Evolutionary conservation across 2,113 vertebrate genomes (phyloP), one percentile per base, ranked within the genome.

Genomic region (Puma concolor): DNA sequence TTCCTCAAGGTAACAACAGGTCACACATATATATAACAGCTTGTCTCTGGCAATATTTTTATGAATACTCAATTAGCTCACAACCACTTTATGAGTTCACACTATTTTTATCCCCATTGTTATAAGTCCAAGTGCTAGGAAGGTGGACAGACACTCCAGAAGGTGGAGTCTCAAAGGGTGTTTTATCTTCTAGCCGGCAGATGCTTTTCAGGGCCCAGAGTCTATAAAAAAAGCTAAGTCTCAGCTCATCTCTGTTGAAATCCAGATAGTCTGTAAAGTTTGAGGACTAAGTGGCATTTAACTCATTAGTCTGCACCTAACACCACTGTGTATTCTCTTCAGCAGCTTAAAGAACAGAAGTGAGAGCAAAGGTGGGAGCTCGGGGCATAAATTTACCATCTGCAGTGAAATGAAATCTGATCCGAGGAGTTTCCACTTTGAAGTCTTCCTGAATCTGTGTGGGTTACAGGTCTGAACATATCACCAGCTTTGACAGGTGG

Each of bases 361-460:
- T 98, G 63, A 97, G 97, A 96, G 95, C 96, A 98, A 98, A 99
- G 97, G 97, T 98, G 98, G 98, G 52, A 2, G 97, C 95, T 97
- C 94, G 50, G 96, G 98, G 98, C 98, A 98, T 98, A 98, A 98
- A 99, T 98, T 97, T 97, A 93, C 98, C 96, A 96, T 98, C 97
- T 98, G 97, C 84, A 80, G 96, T 72, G 95, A 98, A 98, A 98
- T 97, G 98, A 98, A 99, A 99, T 96, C 94, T 87, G 97, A 99
- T 97, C 98, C 96, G 21, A 95, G 97, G 89, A 98, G 97, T 98
- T 98, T 98, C 98, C 95, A 97, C 98, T 99, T 98, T 98, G 98
- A 99, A 99, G 98, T 98, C 97, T 98, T 98, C 97, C 97, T 98
- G 97, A 98, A 98, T 95, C 92, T 98, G 97, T 96, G 97, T 97